Evolutionary conservation across 2,113 vertebrate species (phyloP).

Genomic region (Ptyas mucosa): DNA sequence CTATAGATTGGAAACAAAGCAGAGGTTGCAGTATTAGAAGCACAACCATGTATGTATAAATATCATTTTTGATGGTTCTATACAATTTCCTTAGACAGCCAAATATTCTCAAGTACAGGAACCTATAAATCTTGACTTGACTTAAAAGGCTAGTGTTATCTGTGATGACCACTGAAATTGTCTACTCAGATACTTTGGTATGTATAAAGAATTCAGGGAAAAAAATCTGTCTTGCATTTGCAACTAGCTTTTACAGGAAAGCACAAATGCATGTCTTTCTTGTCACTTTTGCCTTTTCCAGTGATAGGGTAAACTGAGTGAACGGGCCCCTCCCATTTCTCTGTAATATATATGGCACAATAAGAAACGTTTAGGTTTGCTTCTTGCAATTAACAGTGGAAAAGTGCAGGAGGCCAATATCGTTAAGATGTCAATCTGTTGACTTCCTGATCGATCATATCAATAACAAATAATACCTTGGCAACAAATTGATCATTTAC

Average conservation of each 20-base stretch:
- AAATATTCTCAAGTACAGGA: neutral
- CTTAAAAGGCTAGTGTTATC: neutral
- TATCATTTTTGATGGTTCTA: neutral
- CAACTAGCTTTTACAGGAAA: neutral
- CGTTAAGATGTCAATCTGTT: neutral
- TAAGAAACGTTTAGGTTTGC: neutral
- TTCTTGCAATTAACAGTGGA: neutral
- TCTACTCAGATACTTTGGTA: neutral
- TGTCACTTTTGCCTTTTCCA: neutral
- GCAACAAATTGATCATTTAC: rapidly evolving
- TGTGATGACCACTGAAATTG: neutral
- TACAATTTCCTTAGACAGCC: neutral
- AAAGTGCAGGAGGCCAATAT: neutral
- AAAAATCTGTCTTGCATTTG: neutral
- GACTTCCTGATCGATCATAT: neutral
- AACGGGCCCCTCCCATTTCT: neutral
- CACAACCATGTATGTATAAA: neutral
- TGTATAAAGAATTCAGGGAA: neutral
- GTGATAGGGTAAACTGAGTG: neutral
- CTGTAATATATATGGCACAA: neutral
- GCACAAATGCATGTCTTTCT: neutral
- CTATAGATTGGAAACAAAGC: neutral
- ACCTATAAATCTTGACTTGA: neutral
- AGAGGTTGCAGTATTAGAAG: neutral
- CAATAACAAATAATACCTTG: rapidly evolving